These are phyloP conservation scores for Dendroctonus valens DNA, from an alignment of 1,140 invertebrate species.

Conservation along the genomic window DNA sequence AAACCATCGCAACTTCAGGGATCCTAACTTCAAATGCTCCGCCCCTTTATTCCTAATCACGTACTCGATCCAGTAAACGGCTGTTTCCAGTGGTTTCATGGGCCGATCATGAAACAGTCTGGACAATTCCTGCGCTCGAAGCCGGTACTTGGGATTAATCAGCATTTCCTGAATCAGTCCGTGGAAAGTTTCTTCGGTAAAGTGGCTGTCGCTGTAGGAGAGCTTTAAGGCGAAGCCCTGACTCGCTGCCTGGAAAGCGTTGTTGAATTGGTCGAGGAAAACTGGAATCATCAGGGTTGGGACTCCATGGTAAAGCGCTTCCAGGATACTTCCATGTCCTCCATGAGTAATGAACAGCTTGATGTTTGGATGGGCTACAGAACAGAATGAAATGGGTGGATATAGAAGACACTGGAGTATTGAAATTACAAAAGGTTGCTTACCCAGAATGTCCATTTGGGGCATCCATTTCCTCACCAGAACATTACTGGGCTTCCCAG, in stretches of 20 bases:
- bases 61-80: slow-evolving; percentile 69
- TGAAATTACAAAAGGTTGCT: neutral
- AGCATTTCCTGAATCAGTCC: slow-evolving; percentile 28
- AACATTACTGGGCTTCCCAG: slow-evolving; percentile 54
- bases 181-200: slow-evolving; percentile 35
- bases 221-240: slow-evolving; percentile 51
- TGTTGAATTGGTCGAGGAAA: slow-evolving; percentile 62
- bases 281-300: slow-evolving; percentile 70
- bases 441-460: slow-evolving; percentile 62
- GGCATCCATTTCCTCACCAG: slow-evolving; percentile 56
- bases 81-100: slow-evolving; percentile 57
- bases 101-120: slow-evolving; percentile 57
- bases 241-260: slow-evolving; percentile 52
- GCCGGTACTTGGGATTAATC: slow-evolving; percentile 36
- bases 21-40: slow-evolving; percentile 59
- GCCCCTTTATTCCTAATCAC: slow-evolving; percentile 66
- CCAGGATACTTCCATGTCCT: slow-evolving; percentile 66
- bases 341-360: slow-evolving; percentile 38
- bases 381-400: slow-evolving; percentile 39
- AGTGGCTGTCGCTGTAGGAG: slow-evolving; percentile 3
- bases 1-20: slow-evolving; percentile 58
- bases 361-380: slow-evolving; percentile 37
- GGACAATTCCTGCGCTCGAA: slow-evolving; percentile 53
- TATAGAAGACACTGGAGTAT: slow-evolving; percentile 10
- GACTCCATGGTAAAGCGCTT: slow-evolving; percentile 67